A percentile compares a stretch with the other conserved stretches of the same genome.
phyloP scores from a whole-genome alignment of 1,140 invertebrate species.

The Microvelia longipes region DNA sequence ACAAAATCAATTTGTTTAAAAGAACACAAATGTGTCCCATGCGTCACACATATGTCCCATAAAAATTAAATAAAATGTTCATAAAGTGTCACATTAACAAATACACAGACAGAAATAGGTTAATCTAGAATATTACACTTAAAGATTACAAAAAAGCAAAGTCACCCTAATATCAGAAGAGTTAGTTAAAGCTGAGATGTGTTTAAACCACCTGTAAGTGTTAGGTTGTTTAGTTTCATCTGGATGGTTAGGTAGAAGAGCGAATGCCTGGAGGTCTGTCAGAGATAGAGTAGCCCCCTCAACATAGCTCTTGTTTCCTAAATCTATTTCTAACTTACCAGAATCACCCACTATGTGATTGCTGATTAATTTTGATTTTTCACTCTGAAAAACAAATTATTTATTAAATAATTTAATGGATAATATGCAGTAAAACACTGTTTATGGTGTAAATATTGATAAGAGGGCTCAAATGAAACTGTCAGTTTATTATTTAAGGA shows the following conservation, averaged over 20 bases:
- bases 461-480: too few species aligned
- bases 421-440: too few species aligned
- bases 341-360: not conserved
- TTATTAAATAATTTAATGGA: too few species aligned
- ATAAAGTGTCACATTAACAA: too few species aligned
- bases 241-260: not conserved
- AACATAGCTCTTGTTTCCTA: not conserved
- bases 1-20: too few species aligned
- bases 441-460: too few species aligned
- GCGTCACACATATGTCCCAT: too few species aligned
- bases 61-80: too few species aligned
- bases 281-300: not conserved
- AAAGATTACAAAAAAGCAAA: too few species aligned
- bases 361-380: not conserved
- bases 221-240: not conserved
- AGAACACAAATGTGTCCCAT: too few species aligned
- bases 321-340: not conserved
- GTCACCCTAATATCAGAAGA: conserved; percentile 3
- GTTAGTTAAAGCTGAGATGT: not conserved
- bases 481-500: too few species aligned
- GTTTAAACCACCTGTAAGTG: not conserved
- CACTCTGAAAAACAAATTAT: not conserved
- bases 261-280: not conserved
- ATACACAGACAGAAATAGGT: conserved; percentile 11
- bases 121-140: conserved; percentile 6